phyloP scores from a whole-genome alignment of 1,140 invertebrate genomes.

The Papilio machaon region DNA sequence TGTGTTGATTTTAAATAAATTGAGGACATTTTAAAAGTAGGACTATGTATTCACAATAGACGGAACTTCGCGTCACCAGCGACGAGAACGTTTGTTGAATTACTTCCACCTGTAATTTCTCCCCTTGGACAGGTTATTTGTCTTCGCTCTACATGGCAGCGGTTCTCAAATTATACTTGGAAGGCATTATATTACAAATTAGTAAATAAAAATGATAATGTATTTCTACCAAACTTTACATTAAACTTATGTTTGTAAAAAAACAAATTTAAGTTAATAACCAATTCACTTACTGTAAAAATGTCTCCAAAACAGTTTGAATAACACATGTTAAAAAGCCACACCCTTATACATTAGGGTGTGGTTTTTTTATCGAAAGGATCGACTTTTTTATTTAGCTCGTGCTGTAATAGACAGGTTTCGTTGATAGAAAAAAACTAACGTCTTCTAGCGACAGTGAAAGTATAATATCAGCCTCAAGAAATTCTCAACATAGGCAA shows the following conservation, averaged over 20 bases:
- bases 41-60: neutral
- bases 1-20: neutral
- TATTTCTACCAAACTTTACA: neutral
- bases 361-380: constrained; percentile 20
- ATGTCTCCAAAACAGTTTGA: neutral
- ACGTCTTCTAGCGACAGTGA: constrained; percentile 7
- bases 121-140: constrained; percentile 20
- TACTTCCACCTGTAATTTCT: constrained; percentile 29
- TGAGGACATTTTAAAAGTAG: neutral
- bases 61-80: constrained; percentile 23
- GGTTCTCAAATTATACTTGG: constrained; percentile 5
- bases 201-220: neutral
- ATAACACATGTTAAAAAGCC: neutral
- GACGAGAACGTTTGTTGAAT: constrained; percentile 3
- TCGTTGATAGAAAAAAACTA: constrained; percentile 5
- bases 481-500: neutral
- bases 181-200: neutral
- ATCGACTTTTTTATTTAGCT: neutral
- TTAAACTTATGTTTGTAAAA: too few species aligned
- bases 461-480: constrained; percentile 12
- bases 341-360: constrained; percentile 4
- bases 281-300: neutral
- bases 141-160: neutral
- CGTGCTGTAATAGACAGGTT: constrained; percentile 11
- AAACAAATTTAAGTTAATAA: too few species aligned